Evolutionary conservation across 1,140 invertebrate species (phyloP).

Genomic region (Hesperophylax magnus): DNA sequence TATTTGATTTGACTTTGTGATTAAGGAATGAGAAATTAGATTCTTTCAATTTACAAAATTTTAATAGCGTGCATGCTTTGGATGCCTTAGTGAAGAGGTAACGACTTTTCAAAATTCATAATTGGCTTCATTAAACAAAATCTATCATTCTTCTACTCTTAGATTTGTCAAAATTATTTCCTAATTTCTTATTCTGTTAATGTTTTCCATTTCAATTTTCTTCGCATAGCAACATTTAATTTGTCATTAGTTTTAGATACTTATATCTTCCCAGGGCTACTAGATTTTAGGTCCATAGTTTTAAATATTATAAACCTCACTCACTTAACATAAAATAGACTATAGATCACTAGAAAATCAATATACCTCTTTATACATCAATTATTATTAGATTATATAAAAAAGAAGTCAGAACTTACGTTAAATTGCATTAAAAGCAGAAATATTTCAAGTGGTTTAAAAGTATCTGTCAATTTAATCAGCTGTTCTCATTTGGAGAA

Average conservation of each 20-base stretch:
- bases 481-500: too few species aligned
- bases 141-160: conserved; percentile 7
- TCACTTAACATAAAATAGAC: too few species aligned
- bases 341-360: too few species aligned
- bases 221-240: conserved; percentile 11
- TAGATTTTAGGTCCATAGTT: background rate
- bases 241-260: conserved; percentile 20
- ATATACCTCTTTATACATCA: too few species aligned
- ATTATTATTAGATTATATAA: too few species aligned
- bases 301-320: too few species aligned
- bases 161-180: conserved; percentile 36
- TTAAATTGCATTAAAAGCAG: too few species aligned
- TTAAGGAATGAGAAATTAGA: conserved; percentile 45
- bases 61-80: conserved; percentile 37
- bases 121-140: conserved; percentile 35
- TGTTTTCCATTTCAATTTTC: conserved; percentile 1
- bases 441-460: too few species aligned
- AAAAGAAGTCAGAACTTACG: too few species aligned
- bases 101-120: conserved; percentile 31
- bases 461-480: too few species aligned
- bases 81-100: conserved; percentile 37
- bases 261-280: background rate
- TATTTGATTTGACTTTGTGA: conserved; percentile 17
- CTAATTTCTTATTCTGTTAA: conserved; percentile 29
- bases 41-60: conserved; percentile 1